Percentiles rank a stretch among this genome's conserved stretches.
Conservation (phyloP, 2,888 invertebrate species). For the Anodontia alba region DNA sequence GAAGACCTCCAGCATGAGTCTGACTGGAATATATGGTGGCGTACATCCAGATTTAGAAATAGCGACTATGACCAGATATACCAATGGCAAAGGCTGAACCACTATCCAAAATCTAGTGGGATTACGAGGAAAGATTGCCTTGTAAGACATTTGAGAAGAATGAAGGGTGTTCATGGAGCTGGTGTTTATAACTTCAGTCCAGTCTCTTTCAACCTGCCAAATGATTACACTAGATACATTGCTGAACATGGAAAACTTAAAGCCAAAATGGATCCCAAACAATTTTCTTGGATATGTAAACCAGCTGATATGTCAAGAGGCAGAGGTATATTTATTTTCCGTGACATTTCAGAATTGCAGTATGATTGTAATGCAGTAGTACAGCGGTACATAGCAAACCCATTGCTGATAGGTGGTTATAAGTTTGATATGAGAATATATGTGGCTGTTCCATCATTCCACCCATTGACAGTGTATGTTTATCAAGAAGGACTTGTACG, state of each 20-base stretch:
- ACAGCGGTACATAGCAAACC: constrained; percentile 87
- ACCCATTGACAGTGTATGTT: constrained; percentile 80
- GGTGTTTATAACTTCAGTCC: constrained; percentile 92
- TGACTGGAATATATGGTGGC: constrained; percentile 95
- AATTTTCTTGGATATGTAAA: constrained; percentile 91
- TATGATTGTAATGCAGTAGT: constrained; percentile 93
- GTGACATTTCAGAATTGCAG: constrained; percentile 86
- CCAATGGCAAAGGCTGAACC: constrained; percentile 88
- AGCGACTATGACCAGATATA: constrained; percentile 78
- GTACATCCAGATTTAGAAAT: constrained; percentile 90
- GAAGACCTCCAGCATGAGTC: constrained; percentile 86
- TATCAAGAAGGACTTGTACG: constrained; percentile 84
- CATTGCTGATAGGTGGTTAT: constrained; percentile 82
- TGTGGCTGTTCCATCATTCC: constrained; percentile 81
- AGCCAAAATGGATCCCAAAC: constrained; percentile 74
- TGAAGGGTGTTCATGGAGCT: constrained; percentile 92
- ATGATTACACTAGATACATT: constrained; percentile 93
- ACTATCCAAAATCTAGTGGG: constrained; percentile 90
- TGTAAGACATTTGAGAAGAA: constrained; percentile 90
- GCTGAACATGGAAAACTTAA: constrained; percentile 88
- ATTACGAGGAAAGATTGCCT: constrained; percentile 94
- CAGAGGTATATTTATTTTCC: constrained; percentile 92
- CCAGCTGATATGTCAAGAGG: constrained; percentile 95
- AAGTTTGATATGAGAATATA: constrained; percentile 83
- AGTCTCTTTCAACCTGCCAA: constrained; percentile 91